Evolutionary conservation across 2,113 vertebrate genomes (phyloP), one percentile per base, ranked within the genome.

Genomic region (Eulemur rufifrons): DNA sequence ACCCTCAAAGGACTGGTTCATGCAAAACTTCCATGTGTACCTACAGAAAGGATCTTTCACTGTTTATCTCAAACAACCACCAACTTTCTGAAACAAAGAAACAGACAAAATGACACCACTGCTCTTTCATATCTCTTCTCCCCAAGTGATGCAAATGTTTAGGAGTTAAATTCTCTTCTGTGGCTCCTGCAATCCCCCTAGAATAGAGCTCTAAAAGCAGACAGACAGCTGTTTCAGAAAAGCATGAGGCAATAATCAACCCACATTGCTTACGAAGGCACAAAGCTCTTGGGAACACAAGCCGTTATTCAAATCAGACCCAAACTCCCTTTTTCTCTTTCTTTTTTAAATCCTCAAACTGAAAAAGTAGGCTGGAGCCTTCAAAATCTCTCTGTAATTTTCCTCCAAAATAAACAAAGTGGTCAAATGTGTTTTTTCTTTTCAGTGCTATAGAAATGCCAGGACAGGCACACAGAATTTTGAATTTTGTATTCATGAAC

Each of bases 121-220:
- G 56, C 25, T 80, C 52, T 94, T 86, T 86, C 37, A 34, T 77
- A 73, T 21, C 4, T 82, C 64, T 91, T 89, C 42, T 25, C 2
- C 15, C 54, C 0, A 0, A 73, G 66, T 61, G 61, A 64, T 23
- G 64, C 5, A 56, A 96, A 52, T 59, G 47, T 64, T 96, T 21
- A 80, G 95, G 91, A 96, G 97, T 97, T 98, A 98, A 98, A 77
- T 82, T 89, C 66, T 97, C 93, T 27, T 64, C 77, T 61, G 20
- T 94, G 81, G 74, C 80, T 85, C 86, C 94, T 89, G 85, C 71
- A 82, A 12, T 94, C 84, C 86, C 93, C 95, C 89, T 11, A 0
- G 96, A 95, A 97, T 96, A 97, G 97, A 96, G 94, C 89, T 98
- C 95, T 98, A 97, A 96, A 95, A 96, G 93, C 96, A 97, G 97